Evolutionary conservation across 2,888 invertebrate species (phyloP).

Genomic region (Parascotia fuliginaria): DNA sequence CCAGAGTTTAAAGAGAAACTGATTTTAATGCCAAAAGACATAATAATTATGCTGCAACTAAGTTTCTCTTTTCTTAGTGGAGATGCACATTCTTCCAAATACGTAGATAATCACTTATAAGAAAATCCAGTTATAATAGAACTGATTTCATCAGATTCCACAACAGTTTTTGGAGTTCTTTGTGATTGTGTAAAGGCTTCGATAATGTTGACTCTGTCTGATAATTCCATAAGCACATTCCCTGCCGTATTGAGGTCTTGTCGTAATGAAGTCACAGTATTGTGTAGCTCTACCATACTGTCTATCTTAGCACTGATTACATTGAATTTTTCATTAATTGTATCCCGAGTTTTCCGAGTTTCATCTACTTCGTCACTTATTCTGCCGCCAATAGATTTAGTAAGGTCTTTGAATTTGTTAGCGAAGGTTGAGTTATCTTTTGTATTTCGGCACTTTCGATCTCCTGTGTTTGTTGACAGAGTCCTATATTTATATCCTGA

Average conservation of each 20-base stretch:
- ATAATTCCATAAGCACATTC: constrained; percentile 44
- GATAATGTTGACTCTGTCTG: constrained; percentile 57
- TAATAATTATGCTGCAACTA: no score
- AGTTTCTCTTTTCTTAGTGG: no score
- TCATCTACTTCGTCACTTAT: constrained; percentile 57
- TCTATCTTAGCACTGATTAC: constrained; percentile 65
- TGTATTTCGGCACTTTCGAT: constrained; percentile 48
- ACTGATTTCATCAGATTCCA: constrained; percentile 37
- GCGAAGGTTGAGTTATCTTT: constrained; percentile 56
- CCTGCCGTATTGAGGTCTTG: constrained; percentile 54
- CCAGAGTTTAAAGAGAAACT: no score
- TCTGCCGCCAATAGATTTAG: constrained; percentile 55
- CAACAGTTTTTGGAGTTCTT: constrained; percentile 40
- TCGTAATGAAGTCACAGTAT: constrained; percentile 53
- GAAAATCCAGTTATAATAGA: constrained; percentile 27
- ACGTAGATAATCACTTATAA: not conserved
- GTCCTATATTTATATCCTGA: constrained; percentile 75
- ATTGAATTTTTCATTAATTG: constrained; percentile 58
- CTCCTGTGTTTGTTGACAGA: constrained; percentile 72
- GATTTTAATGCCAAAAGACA: no score
- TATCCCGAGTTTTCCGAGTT: constrained; percentile 54
- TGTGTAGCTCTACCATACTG: constrained; percentile 62
- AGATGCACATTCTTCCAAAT: no score
- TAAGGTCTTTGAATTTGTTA: constrained; percentile 64
- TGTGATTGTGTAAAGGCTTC: constrained; percentile 47